Evolutionary conservation across 2,113 vertebrate species (phyloP).

Genomic region (Rynchops niger): DNA sequence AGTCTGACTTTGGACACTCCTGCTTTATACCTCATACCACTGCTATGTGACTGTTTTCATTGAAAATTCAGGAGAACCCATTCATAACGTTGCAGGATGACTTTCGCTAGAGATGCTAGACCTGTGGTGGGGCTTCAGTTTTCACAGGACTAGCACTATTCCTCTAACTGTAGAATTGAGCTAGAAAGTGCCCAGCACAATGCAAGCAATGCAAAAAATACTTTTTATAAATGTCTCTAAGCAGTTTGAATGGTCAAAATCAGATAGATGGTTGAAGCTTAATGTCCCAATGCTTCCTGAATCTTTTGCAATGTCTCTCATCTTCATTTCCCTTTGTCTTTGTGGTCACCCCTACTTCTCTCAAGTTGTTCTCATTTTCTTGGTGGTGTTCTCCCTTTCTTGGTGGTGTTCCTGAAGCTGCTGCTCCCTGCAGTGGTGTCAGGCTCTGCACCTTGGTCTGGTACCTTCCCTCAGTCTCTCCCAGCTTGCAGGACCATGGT

Average conservation of each 20-base stretch:
- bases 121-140: neutral
- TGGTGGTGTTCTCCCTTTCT: neutral
- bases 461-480: neutral
- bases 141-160: neutral
- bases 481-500: neutral
- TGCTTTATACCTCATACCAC: neutral
- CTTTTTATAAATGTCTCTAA: neutral
- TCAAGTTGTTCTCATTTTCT: neutral
- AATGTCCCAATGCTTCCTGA: neutral
- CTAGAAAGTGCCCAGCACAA: neutral
- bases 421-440: neutral
- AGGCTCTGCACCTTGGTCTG: neutral
- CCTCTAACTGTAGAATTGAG: neutral
- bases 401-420: neutral
- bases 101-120: neutral
- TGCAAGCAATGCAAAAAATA: neutral
- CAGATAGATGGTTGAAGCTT: rapidly evolving
- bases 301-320: neutral
- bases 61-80: neutral
- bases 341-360: neutral
- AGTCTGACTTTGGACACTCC: neutral
- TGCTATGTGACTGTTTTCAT: neutral
- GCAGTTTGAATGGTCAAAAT: neutral
- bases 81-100: neutral
- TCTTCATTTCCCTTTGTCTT: neutral